These are phyloP conservation scores for Lutjanus argentimaculatus DNA, from an alignment of 2,797 vertebrate species.

Conservation along the genomic window DNA sequence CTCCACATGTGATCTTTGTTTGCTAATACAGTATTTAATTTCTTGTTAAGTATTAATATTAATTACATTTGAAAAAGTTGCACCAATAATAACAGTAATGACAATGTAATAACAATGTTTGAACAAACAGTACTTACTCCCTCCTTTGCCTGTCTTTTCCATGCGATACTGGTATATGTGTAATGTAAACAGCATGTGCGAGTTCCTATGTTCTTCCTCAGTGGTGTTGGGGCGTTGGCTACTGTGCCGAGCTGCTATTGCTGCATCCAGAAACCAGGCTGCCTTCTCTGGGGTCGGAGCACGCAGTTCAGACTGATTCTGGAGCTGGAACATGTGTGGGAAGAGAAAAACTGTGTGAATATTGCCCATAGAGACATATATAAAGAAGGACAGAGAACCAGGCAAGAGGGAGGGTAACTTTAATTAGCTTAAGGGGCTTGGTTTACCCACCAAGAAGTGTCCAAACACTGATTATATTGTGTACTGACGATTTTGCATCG, in stretches of 20 bases:
- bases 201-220: constrained; percentile 95
- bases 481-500: constrained; percentile 1
- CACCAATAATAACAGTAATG: background rate
- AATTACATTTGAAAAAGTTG: background rate
- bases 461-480: constrained; percentile 36
- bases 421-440: background rate
- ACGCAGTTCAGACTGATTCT: constrained; percentile 97
- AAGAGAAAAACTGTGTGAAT: background rate
- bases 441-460: constrained; percentile 25
- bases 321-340: constrained; percentile 86
- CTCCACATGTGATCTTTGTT: too few relatives aligned
- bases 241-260: constrained; percentile 93
- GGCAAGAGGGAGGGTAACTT: background rate
- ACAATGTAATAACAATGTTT: background rate
- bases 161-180: constrained; percentile 99
- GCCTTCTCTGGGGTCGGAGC: constrained; percentile 97
- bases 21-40: background rate
- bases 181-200: constrained; percentile 98
- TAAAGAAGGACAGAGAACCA: constrained; percentile 21
- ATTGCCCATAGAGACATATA: constrained; percentile 2
- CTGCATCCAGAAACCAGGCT: constrained; percentile 95
- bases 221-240: constrained; percentile 88
- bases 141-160: constrained; percentile 97
- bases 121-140: constrained; percentile 90
- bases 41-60: constrained; percentile 8